Percentiles rank a stretch among this genome's conserved stretches.
phyloP scores from a whole-genome alignment of 1,140 invertebrate species.

The Melanaphis sacchari region DNA sequence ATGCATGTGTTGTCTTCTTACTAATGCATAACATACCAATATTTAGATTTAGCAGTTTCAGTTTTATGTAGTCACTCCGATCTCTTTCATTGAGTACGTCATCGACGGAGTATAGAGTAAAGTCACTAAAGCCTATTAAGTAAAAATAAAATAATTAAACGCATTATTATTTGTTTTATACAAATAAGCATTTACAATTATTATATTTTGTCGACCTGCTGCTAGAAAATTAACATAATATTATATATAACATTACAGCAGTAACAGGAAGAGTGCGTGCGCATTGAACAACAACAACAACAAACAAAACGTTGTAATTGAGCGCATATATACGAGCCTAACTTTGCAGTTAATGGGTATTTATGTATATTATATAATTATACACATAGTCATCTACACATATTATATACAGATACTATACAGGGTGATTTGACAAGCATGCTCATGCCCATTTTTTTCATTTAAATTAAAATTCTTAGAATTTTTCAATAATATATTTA shows the following conservation, averaged over 20 bases:
- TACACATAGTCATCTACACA: too few relatives aligned
- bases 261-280: not conserved
- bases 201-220: not conserved
- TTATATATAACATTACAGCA: not conserved
- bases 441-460: too few relatives aligned
- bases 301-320: not conserved
- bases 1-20: too few relatives aligned
- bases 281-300: not conserved
- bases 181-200: not conserved
- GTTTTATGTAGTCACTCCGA: too few relatives aligned
- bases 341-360: not conserved
- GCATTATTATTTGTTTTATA: not conserved
- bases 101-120: not conserved
- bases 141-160: not conserved
- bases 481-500: too few relatives aligned
- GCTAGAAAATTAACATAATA: not conserved
- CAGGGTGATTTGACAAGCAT: too few relatives aligned
- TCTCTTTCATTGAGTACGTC: not conserved
- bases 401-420: not conserved
- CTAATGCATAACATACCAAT: too few relatives aligned
- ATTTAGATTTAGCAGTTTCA: too few relatives aligned
- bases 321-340: not conserved
- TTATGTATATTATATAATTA: not conserved
- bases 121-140: too few relatives aligned
- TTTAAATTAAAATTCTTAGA: too few relatives aligned